Evolutionary conservation across 2,888 invertebrate species (phyloP).

Genomic region (Lissonota sp.): DNA sequence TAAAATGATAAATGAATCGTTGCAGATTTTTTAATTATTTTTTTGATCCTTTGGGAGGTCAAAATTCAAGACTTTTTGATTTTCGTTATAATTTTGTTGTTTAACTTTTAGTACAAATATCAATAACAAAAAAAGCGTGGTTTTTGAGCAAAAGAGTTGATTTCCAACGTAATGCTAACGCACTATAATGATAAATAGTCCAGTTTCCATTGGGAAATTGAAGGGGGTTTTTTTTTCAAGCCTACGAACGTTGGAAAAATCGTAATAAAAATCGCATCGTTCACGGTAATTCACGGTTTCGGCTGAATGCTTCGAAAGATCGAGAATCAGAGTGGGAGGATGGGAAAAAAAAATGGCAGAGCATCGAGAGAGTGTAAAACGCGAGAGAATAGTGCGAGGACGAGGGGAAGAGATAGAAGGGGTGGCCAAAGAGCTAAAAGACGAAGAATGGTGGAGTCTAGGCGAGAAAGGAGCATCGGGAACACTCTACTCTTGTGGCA

Average conservation of each 20-base stretch:
- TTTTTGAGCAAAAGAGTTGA: too few species aligned
- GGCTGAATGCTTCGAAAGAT: conserved; percentile 29
- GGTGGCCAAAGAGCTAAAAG: conserved; percentile 42
- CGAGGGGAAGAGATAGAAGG: conserved; percentile 80
- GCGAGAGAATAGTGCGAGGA: conserved; percentile 77
- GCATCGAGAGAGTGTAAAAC: conserved; percentile 43
- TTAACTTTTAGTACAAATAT: too few species aligned
- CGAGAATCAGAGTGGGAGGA: conserved; percentile 45
- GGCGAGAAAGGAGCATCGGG: conserved; percentile 66
- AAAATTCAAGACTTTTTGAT: too few species aligned
- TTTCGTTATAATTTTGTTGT: too few species aligned
- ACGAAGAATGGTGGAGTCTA: conserved; percentile 67
- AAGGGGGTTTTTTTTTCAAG: too few species aligned
- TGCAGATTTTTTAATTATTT: too few species aligned
- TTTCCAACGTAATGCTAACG: too few species aligned
- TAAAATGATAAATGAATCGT: too few species aligned
- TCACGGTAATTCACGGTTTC: conserved; percentile 56
- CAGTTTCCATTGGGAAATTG: too few species aligned
- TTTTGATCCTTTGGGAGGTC: too few species aligned
- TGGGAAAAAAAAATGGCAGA: conserved; percentile 33
- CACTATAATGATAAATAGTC: too few species aligned
- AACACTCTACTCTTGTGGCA: conserved; percentile 72
- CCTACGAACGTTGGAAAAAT: conserved; percentile 15
- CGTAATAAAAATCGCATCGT: conserved; percentile 44
- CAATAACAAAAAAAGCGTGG: too few species aligned